Conservation (phyloP, 2,888 invertebrate genomes). For the Metacarcinus magister region DNA sequence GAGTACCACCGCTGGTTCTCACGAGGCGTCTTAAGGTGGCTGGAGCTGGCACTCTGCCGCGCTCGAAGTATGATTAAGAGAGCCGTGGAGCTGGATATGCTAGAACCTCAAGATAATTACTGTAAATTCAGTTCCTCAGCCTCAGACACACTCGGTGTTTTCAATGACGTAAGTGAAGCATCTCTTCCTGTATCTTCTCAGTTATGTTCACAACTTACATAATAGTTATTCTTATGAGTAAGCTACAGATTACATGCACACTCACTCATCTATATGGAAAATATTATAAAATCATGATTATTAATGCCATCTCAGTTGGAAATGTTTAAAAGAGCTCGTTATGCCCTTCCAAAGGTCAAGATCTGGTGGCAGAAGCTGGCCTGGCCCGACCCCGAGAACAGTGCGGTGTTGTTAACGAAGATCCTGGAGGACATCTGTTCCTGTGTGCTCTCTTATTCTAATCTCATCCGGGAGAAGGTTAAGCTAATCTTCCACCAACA, state of each 20-base stretch:
- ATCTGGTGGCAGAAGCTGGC: conserved; percentile 82
- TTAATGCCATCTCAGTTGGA: background rate
- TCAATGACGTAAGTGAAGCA: conserved; percentile 71
- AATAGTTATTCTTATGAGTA: background rate
- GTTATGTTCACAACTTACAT: background rate
- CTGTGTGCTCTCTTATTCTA: conserved; percentile 76
- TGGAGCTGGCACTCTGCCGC: conserved; percentile 74
- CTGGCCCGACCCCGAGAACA: conserved; percentile 82
- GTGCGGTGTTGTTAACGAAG: conserved; percentile 77
- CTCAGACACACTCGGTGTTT: conserved; percentile 79
- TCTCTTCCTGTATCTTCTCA: background rate
- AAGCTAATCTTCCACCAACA: conserved; percentile 74
- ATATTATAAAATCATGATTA: background rate
- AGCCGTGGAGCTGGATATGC: conserved; percentile 79
- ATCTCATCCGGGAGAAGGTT: conserved; percentile 79
- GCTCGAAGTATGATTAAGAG: conserved; percentile 76
- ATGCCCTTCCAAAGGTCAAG: conserved; percentile 68
- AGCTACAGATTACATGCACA: background rate
- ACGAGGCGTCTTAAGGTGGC: conserved; percentile 81
- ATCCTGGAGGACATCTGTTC: conserved; percentile 81
- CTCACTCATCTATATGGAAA: background rate
- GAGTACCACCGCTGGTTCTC: conserved; percentile 82
- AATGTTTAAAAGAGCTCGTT: background rate
- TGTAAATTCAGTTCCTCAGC: conserved; percentile 81
- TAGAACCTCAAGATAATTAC: conserved; percentile 74